Evolutionary conservation across 2,888 invertebrate species (phyloP), one percentile per base, ranked within the genome.

Genomic region (Copidosoma aretas): DNA sequence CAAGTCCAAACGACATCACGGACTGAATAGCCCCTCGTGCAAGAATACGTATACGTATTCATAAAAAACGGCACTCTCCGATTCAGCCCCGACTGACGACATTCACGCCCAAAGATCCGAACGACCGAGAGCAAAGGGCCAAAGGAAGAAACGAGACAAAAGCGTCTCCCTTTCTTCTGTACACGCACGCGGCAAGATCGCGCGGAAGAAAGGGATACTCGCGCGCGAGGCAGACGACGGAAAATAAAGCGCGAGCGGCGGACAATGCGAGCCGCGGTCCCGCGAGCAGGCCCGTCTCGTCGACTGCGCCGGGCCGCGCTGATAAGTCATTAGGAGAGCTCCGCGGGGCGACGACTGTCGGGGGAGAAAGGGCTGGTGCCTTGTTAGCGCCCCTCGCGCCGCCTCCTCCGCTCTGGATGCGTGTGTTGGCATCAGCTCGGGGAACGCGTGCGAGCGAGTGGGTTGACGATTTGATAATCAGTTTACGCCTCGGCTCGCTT

Each of bases 311-410:
- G 67, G 73, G 67, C 77, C 75, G 75, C 77, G 78, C 79, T 80
- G 80, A 82, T 82, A 82, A 81, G 81, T 83, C 80, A 83, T 83
- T 82, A 83, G 76, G 79, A 78, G 76, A 75, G 76, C 74, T 73
- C 71, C 71, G 66, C 72, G 76, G 64, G 64, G 71, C 62, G 74
- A 74, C 67, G 73, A 74, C 72, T 73, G 71, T 71, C 75, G 10
- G 43, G 32, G 58, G 60, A 57, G 60, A 49, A 24, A 22, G 57
- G 56, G 65, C 70, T 59, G 63, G 46, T 69, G 81, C 82, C 82
- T 82, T 82, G 83, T 83, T 83, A 83, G 81, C 79, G 78, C 82
- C 82, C 83, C 79, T 46, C 24, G 5, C 17, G 17, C 21, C 32
- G 41, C 0, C 17, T 70, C 67, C 64, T 60, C 39, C 60, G 61